Conservation (phyloP, 2,888 invertebrate genomes). For the Meghimatium bilineatum region DNA sequence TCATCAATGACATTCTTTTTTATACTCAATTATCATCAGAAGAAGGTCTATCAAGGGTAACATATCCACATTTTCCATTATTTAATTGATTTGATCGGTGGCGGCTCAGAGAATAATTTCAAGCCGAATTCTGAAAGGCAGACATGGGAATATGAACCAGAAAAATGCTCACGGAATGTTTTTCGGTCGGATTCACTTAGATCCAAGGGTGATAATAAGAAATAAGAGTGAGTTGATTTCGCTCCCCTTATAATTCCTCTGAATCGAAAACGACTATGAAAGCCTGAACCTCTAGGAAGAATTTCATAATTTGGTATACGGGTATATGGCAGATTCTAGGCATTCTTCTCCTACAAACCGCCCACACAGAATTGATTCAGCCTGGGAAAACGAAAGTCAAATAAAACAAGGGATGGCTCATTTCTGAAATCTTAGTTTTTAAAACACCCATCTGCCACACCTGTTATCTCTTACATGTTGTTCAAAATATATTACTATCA, state of each 20-base stretch:
- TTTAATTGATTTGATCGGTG: constrained; percentile 11
- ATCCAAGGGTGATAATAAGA: constrained; percentile 21
- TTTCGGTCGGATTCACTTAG: constrained; percentile 7
- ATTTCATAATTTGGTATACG: constrained; percentile 19
- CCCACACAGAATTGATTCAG: constrained; percentile 21
- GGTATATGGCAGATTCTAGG: constrained; percentile 23
- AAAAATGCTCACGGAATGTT: neutral
- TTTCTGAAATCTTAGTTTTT: neutral
- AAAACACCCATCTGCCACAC: no score
- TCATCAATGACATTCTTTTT: neutral
- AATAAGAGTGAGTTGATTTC: neutral
- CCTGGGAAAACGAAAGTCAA: constrained; percentile 9
- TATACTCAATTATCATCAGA: neutral
- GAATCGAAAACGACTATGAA: constrained; percentile 20
- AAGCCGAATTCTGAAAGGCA: neutral
- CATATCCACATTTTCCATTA: neutral
- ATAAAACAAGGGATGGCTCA: neutral
- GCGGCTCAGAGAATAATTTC: neutral
- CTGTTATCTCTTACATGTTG: no score
- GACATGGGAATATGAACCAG: neutral
- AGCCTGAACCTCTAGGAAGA: neutral
- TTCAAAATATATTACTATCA: no score
- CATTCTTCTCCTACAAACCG: constrained; percentile 16
- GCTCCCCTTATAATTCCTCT: constrained; percentile 10
- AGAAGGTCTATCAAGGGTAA: neutral